Evolutionary conservation across 2,113 vertebrate genomes (phyloP).

Genomic region (Varanus salvator): DNA sequence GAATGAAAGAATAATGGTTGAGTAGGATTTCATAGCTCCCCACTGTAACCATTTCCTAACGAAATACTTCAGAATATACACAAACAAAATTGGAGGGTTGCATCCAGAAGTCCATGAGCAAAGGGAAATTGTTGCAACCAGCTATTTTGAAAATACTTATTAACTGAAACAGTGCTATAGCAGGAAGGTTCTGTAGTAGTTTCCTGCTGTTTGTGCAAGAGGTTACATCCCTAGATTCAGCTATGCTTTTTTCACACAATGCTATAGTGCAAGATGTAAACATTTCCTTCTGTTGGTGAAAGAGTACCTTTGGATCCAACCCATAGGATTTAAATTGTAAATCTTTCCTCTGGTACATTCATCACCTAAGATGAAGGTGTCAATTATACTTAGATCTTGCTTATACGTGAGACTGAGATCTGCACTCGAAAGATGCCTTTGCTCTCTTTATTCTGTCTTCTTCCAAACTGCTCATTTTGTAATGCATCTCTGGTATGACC

Average conservation of each 20-base stretch:
- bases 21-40: slow-evolving; percentile 52
- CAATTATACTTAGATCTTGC: no score
- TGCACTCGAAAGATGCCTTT: neutral
- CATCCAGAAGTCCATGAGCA: neutral
- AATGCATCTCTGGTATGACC: neutral
- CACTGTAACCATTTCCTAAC: slow-evolving; percentile 69
- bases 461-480: neutral
- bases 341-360: slow-evolving; percentile 56
- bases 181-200: neutral
- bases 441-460: neutral
- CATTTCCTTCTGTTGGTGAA: neutral
- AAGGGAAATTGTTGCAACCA: neutral
- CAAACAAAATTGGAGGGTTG: slow-evolving; percentile 21
- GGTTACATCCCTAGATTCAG: neutral
- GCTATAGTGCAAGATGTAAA: neutral
- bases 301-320: neutral
- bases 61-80: slow-evolving; percentile 64
- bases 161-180: neutral
- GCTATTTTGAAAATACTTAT: neutral
- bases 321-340: slow-evolving; percentile 69
- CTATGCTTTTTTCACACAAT: neutral
- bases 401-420: neutral
- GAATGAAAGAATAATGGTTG: slow-evolving; percentile 66
- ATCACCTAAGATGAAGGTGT: no score
- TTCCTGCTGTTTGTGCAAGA: neutral